Evolutionary conservation across 2,113 vertebrate genomes (phyloP).

Genomic region (Ammodramus savannarum): DNA sequence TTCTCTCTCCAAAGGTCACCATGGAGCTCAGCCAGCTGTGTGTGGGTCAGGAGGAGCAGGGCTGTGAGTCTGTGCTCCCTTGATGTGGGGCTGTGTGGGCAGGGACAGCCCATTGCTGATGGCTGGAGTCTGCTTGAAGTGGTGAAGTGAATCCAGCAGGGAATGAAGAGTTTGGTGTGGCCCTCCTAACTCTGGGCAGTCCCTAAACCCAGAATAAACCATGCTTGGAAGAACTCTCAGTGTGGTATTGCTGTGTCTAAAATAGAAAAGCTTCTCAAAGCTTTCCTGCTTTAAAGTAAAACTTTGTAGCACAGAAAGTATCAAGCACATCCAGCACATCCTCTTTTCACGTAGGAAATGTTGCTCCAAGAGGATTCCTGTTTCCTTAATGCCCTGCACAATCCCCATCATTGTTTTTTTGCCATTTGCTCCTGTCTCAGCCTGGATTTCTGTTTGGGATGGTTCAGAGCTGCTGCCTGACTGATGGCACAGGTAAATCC

Average conservation of each 20-base stretch:
- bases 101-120: background rate
- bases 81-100: background rate
- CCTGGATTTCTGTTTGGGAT: rapidly evolving
- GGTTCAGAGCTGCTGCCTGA: background rate
- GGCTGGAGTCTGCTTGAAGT: background rate
- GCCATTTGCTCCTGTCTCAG: rapidly evolving
- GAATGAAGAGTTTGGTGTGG: background rate
- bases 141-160: background rate
- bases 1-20: background rate
- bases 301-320: background rate
- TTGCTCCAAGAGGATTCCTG: background rate
- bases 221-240: rapidly evolving
- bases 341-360: background rate
- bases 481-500: background rate
- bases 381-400: background rate
- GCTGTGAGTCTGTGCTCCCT: background rate
- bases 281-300: background rate
- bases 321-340: background rate
- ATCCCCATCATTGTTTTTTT: background rate
- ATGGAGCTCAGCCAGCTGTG: background rate
- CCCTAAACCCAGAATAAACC: background rate
- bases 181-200: background rate
- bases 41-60: too few relatives aligned
- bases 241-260: background rate
- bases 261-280: background rate